These are phyloP conservation scores for Cephalopachus bancanus DNA, from an alignment of 2,797 vertebrate species.

Conservation along the genomic window DNA sequence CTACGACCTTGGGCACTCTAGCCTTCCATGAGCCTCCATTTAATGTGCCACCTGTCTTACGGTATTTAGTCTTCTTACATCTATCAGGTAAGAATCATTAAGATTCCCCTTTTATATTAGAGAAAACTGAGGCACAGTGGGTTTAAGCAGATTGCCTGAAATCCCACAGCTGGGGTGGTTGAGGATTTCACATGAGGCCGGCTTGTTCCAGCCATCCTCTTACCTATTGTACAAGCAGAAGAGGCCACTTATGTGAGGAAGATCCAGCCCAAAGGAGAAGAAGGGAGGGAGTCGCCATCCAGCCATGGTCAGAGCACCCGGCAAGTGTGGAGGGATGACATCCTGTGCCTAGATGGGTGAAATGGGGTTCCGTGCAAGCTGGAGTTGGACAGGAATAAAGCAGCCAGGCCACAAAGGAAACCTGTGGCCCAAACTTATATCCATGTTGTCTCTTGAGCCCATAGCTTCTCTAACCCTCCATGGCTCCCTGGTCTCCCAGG, in stretches of 20 bases:
- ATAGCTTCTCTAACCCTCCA: not conserved
- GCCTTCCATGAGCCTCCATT: not conserved
- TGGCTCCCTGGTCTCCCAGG: not conserved
- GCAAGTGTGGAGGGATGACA: too few species aligned
- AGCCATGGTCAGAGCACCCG: too few species aligned
- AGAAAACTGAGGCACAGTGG: not conserved
- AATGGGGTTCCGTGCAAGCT: not conserved
- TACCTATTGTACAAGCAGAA: not conserved
- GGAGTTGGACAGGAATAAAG: not conserved
- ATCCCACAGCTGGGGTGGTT: too few species aligned
- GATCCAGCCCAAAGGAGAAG: not conserved
- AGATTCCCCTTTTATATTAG: not conserved
- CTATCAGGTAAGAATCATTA: not conserved
- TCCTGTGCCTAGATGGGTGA: accelerated
- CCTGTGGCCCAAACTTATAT: accelerated
- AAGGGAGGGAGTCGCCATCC: accelerated
- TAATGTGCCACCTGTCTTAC: not conserved
- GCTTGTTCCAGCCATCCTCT: not conserved
- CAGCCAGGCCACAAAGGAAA: not conserved
- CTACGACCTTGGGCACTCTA: not conserved
- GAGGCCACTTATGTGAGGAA: not conserved
- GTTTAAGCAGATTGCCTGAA: not conserved
- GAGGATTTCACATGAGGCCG: accelerated
- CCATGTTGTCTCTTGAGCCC: accelerated
- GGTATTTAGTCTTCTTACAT: not conserved